phyloP scores from a whole-genome alignment of 2,888 invertebrate species.

The Dolomedes plantarius region DNA sequence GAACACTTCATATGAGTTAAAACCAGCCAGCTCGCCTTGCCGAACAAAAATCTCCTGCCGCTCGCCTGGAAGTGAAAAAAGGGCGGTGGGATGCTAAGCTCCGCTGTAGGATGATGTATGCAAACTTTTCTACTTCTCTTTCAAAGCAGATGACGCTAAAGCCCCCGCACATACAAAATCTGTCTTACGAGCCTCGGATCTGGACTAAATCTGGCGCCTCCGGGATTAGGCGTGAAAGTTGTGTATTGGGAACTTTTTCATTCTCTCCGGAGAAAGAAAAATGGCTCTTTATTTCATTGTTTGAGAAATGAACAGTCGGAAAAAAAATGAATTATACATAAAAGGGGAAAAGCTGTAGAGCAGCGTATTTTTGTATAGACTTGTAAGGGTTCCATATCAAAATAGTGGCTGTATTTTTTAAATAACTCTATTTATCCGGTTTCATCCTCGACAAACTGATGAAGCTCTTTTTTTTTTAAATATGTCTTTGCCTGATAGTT shows the following conservation, averaged over 20 bases:
- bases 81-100: background rate
- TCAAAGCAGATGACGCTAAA: background rate
- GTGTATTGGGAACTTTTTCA: background rate
- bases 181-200: background rate
- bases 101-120: background rate
- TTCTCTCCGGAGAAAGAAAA: background rate
- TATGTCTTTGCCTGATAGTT: too few species aligned
- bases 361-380: too few species aligned
- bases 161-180: background rate
- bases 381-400: too few species aligned
- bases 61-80: background rate
- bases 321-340: background rate
- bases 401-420: too few species aligned
- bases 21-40: too few species aligned
- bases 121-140: constrained; percentile 3
- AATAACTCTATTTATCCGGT: too few species aligned
- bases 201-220: background rate
- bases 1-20: background rate
- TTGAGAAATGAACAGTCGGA: background rate
- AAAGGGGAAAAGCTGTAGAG: background rate
- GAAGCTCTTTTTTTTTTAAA: too few species aligned
- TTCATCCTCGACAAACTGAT: too few species aligned
- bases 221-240: constrained; percentile 3
- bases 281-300: background rate
- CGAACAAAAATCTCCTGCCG: background rate